Base-by-base conservation (phyloP, 2,888 invertebrate species). In the Amphimallon solstitiale region DNA sequence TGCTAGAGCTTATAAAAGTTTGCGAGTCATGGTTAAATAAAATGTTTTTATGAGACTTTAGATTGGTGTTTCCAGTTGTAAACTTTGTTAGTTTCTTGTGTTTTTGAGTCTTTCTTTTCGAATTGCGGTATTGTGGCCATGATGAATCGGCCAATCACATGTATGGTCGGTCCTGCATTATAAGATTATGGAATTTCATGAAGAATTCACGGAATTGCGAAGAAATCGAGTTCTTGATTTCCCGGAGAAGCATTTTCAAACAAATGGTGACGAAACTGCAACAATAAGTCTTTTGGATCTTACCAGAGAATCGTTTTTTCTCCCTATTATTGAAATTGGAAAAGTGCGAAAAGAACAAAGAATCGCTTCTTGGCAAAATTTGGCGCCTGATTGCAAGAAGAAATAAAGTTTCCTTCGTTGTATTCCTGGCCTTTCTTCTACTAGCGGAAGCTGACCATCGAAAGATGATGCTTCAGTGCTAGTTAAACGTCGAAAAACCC, bases 391-490 rank as follows among this genome's bases (percentile, higher is more conserved):
- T 46, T 46, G 46, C 17, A 19, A 46, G 46, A 46, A 19, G 46
- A 15, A 46, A 46, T 46, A 19, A 46, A 46, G 15, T 46, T 46
- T 46, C 10, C 46, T 46, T 17, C 46, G 17, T 19, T 46, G 17
- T 46, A 15, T 46, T 46, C 46, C 46, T 19, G 9, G 17, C 2
- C 17, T 15, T 15, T 5, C 15, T 40, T 40, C n/a, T 40, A 4
- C 12, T 40, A 40, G 40, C 12, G 6, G 12, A 12, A 15, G 46
- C 19, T 17, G 19, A 19, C 46, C 10, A 7, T 19, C 1, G 15
- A 46, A 43, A 43, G 43, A 43, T 5, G 43, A 43, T 43, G 14
- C 2, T 14, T 43, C 43, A 14, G n/a, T 43, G 43, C 7, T 15
- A 9, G 15, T 43, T 43, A 43, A 43, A 43, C 43, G 2, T 43